These are phyloP conservation scores for Nannoperca australis DNA, from an alignment of 2,797 vertebrate species.

Conservation along the genomic window DNA sequence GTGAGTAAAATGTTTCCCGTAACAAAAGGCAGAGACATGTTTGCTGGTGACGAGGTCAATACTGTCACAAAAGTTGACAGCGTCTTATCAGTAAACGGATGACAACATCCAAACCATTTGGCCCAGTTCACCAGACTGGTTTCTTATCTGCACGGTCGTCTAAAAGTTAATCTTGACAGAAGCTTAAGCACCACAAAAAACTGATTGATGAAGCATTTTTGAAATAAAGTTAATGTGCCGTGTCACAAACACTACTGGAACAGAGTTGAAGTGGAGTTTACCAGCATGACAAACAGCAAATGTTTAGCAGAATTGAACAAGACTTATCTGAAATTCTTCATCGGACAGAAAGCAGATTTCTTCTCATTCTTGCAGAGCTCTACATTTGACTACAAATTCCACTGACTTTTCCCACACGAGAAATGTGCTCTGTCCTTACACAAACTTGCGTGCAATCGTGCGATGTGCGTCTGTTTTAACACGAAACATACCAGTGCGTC, in stretches of 20 bases:
- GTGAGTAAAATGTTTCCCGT: constrained; percentile 1
- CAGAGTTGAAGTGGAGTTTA: constrained; percentile 46
- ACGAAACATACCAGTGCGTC: constrained; percentile 91
- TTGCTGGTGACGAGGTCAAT: constrained; percentile 29
- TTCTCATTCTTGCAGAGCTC: not conserved
- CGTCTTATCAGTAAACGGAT: constrained; percentile 60
- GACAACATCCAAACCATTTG: constrained; percentile 59
- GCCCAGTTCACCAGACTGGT: constrained; percentile 37
- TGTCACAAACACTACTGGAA: constrained; percentile 32
- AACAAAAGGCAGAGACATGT: constrained; percentile 54
- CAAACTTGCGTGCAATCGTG: not conserved
- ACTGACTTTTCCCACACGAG: not conserved
- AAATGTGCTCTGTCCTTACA: not conserved
- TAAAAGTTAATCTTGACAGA: constrained; percentile 34
- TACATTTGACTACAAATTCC: not conserved
- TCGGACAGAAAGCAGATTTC: constrained; percentile 54
- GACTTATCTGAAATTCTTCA: constrained; percentile 38
- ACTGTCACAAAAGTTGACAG: constrained; percentile 39
- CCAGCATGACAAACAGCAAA: constrained; percentile 23
- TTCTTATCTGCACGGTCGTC: constrained; percentile 58
- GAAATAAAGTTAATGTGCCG: constrained; percentile 1
- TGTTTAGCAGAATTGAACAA: not conserved
- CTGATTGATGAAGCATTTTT: constrained; percentile 10
- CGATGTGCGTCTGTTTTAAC: not conserved
- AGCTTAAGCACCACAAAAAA: constrained; percentile 24